Conservation (phyloP, 2,888 invertebrate genomes). For the Callyntrura guangdongensis region DNA sequence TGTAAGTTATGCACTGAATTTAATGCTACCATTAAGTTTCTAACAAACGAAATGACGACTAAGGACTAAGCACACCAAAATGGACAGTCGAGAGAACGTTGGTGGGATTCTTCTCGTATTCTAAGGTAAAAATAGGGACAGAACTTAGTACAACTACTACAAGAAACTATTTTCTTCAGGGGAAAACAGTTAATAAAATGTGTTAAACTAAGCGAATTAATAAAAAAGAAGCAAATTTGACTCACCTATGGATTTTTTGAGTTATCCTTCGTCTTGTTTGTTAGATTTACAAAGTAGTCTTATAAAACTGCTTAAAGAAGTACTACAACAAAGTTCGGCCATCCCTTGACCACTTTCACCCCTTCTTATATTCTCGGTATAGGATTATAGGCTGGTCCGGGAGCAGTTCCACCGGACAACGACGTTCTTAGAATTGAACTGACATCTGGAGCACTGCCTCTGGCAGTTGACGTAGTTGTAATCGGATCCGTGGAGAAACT, state of each 20-base stretch:
- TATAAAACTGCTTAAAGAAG: slow-evolving; percentile 17
- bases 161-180: no score
- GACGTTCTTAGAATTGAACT: slow-evolving; percentile 69
- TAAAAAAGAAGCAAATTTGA: background rate
- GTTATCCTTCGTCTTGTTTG: background rate
- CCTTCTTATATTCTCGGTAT: slow-evolving; percentile 58
- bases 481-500: slow-evolving; percentile 65
- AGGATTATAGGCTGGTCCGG: slow-evolving; percentile 59
- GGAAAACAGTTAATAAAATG: no score
- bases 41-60: no score
- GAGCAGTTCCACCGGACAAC: slow-evolving; percentile 24
- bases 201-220: no score
- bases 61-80: no score
- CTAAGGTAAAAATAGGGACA: no score
- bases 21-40: no score
- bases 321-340: background rate
- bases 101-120: no score
- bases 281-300: slow-evolving; percentile 4
- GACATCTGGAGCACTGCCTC: slow-evolving; percentile 59
- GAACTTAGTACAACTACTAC: no score
- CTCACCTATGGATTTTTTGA: background rate
- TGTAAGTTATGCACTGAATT: no score
- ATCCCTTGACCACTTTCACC: background rate
- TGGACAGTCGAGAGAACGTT: no score
- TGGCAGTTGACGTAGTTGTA: slow-evolving; percentile 46